These are phyloP conservation scores for Eristalis tenax DNA, from an alignment of 2,888 invertebrate genomes.

Conservation along the genomic window DNA sequence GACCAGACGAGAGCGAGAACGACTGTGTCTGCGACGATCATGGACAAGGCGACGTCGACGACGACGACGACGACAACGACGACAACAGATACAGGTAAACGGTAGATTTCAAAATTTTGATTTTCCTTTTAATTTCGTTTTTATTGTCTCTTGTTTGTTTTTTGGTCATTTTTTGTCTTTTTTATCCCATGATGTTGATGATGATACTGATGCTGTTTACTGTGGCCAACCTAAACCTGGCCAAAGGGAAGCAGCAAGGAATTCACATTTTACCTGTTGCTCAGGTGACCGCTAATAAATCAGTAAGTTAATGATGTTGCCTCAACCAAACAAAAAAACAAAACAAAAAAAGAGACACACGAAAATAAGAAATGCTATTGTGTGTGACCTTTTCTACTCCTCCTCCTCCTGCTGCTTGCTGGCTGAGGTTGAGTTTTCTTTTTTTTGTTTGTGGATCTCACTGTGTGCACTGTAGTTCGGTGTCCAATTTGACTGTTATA, in stretches of 20 bases:
- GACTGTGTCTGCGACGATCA: neutral
- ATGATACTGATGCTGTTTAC: constrained; percentile 18
- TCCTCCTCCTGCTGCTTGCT: constrained; percentile 32
- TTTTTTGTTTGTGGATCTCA: constrained; percentile 34
- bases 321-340: constrained; percentile 67
- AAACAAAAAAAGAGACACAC: constrained; percentile 10
- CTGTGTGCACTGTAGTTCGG: constrained; percentile 18
- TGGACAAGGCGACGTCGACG: constrained; percentile 3
- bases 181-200: constrained; percentile 53
- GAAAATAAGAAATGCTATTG: constrained; percentile 73
- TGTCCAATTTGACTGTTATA: constrained; percentile 64
- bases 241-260: constrained; percentile 68
- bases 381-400: constrained; percentile 72
- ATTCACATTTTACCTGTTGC: constrained; percentile 71
- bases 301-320: constrained; percentile 82
- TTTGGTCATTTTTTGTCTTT: constrained; percentile 27
- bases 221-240: constrained; percentile 6
- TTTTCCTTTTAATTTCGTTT: constrained; percentile 71
- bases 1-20: constrained; percentile 22
- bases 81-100: constrained; percentile 54
- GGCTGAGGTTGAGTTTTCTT: neutral
- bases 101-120: constrained; percentile 67
- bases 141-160: constrained; percentile 71
- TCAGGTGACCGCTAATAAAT: constrained; percentile 81
- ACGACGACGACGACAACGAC: constrained; percentile 15